Base-by-base conservation (phyloP, 64 coral and sea anemone species). In the Stylophora pistillata region DNA sequence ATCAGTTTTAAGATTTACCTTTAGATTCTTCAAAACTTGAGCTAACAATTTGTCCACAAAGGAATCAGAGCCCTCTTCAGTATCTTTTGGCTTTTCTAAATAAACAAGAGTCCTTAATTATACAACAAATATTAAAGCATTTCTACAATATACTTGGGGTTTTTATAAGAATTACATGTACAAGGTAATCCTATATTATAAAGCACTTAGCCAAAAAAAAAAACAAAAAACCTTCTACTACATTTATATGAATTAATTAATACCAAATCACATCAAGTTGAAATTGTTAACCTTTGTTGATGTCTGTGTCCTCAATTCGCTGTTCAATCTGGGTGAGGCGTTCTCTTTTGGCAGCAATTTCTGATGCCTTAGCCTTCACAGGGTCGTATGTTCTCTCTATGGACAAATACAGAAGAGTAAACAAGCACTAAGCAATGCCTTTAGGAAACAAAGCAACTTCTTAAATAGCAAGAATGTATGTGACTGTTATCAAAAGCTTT, bases 21-120 rank as follows among this genome's bases (percentile, higher is more conserved):
- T 94, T 23, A 98, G 76, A 56, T 98, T 98, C 74, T 98, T 98
- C 47, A 98, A 55, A 61, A 98, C 87, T 87, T 98, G 96, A 10
- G 93, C 96, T 27, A 89, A 29, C 32, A 98, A 56, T 85, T 98
- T 95, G 73, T 98, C 93, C 34, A 95, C 79, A 87, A 98, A 95
- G 2, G 96, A 93, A 53, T 96, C 94, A 27, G 80, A 84, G 54
- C 82, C 86, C 30, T 81, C 54, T 29, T 86, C 82, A 56, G 52
- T 63, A 71, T 54, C 20, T 2, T n/a, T 26, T 79, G 75, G 53
- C 30, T 90, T 28, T 76, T 27, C 87, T 96, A 58, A 18, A 56
- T 41, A 59, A 88, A 54, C 16, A 53, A 47, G 54, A 14, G 3
- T 7, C 37, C 7, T 47, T 47, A 47, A 47, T 4, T 47, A 47